Evolutionary conservation across 2,113 vertebrate genomes (phyloP), one percentile per base, ranked within the genome.

Genomic region (Monopterus albus): DNA sequence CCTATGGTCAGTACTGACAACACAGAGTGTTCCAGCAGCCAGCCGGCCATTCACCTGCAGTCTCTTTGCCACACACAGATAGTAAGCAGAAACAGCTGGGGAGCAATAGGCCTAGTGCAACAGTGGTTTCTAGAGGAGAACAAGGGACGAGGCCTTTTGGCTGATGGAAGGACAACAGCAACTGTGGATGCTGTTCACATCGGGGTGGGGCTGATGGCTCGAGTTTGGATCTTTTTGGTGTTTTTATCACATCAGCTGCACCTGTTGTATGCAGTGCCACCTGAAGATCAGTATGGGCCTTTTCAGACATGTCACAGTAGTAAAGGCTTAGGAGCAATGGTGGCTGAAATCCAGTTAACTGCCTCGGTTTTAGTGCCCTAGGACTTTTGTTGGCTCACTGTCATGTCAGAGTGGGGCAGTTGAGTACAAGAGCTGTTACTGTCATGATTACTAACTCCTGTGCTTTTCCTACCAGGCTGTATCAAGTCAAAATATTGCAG

Each of bases 11-110:
- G 49, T 47, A n/a, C 17, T 12, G 51, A 42, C 72, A 83, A 78
- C 72, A 81, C 53, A 46, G 49, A 70, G 78, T 80, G 18, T 5
- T 91, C 82, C 70, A 87, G 88, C 62, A 78, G 51, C 18, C 28
- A 36, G 36, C 7, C 0, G 25, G 39, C n/a, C 15, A 7, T 52
- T 55, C 33, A 28, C 46, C 28, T 9, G 4, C 33, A 51, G 20
- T 29, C 38, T 50, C 5, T 60, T 25, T 60, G 38, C 49, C 23
- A 17, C 64, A 33, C 40, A 38, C 35, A 15, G 10, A 61, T 52
- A 56, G 56, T 28, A n/a, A 62, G n/a, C 26, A 28, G 8, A 23
- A 72, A 39, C 47, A n/a, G 47, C 18, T 23, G n/a, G 10, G 33
- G 13, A 55, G 29, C 29, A 36, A n/a, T 1, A 53, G 43, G 31